phyloP scores from a whole-genome alignment of 1,140 invertebrate species.

The Drosophila santomea region DNA sequence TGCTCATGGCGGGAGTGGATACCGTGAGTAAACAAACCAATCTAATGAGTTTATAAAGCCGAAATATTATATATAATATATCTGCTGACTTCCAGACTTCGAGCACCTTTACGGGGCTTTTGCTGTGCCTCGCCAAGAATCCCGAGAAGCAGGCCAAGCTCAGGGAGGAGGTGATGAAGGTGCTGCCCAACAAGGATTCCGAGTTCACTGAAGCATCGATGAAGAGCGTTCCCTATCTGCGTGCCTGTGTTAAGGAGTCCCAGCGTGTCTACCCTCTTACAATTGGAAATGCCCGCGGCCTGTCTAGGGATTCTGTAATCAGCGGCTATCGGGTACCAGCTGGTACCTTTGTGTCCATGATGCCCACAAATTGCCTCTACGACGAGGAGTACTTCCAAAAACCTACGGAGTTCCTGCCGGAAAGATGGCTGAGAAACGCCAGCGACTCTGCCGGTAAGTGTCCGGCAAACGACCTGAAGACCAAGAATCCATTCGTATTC shows the following conservation, averaged over 20 bases:
- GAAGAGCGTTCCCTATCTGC: constrained; percentile 87
- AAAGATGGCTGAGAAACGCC: constrained; percentile 86
- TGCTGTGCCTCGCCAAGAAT: constrained; percentile 88
- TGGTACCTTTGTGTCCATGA: constrained; percentile 84
- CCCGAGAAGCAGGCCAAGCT: constrained; percentile 90
- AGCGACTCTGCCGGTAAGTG: constrained; percentile 28
- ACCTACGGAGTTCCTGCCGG: constrained; percentile 86
- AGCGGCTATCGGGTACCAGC: constrained; percentile 87
- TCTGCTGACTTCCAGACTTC: constrained; percentile 44
- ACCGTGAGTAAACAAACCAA: constrained; percentile 53
- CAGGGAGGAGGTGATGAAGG: constrained; percentile 88
- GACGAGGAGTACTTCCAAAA: constrained; percentile 85
- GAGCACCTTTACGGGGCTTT: constrained; percentile 31
- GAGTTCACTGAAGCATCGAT: constrained; percentile 86
- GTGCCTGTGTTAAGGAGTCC: constrained; percentile 88
- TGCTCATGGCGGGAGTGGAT: constrained; percentile 83
- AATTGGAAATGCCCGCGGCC: constrained; percentile 84
- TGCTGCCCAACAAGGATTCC: constrained; percentile 85
- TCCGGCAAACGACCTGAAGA: constrained; percentile 66
- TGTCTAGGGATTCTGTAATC: constrained; percentile 86
- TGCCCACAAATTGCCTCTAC: constrained; percentile 68
- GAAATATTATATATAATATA: too few relatives aligned
- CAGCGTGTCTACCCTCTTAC: constrained; percentile 86
- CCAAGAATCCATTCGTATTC: constrained; percentile 85
- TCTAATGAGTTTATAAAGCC: too few relatives aligned